Conservation (phyloP, 2,888 invertebrate species). For the Eugnorisma glareosa region DNA sequence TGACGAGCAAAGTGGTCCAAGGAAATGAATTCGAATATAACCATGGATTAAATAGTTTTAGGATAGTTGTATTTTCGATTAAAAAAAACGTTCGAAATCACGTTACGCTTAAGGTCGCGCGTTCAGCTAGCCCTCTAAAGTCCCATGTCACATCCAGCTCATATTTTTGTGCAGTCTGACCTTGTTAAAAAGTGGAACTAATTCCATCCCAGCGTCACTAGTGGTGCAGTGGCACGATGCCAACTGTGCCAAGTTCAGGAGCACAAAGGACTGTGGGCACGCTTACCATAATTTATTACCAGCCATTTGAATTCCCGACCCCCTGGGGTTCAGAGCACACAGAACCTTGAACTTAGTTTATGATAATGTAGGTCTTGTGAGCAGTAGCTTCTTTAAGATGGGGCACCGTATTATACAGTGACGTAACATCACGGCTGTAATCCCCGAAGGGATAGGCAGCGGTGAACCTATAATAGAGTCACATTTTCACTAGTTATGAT, state of each 20-base stretch:
- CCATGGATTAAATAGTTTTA: background rate
- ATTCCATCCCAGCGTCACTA: background rate
- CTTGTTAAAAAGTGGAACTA: background rate
- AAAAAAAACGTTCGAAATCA: background rate
- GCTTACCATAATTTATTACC: background rate
- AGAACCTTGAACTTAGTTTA: background rate
- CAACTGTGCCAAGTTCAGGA: slow-evolving; percentile 14
- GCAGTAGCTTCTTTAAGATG: background rate
- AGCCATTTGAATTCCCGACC: background rate
- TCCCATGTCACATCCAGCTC: background rate
- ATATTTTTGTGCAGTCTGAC: background rate
- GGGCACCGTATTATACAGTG: background rate
- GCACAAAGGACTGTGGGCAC: background rate
- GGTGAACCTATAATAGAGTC: background rate
- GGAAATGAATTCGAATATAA: background rate
- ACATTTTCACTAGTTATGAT: background rate
- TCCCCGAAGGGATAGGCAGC: background rate
- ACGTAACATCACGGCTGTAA: background rate
- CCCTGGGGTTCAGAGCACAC: background rate
- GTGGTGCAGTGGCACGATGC: background rate
- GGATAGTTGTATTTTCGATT: background rate
- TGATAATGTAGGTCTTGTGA: background rate
- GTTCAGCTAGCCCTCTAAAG: background rate
- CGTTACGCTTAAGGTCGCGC: background rate
- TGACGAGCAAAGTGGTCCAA: too few relatives aligned